Conservation (phyloP, 2,797 vertebrate species). For the Eupleurogrammus muticus region DNA sequence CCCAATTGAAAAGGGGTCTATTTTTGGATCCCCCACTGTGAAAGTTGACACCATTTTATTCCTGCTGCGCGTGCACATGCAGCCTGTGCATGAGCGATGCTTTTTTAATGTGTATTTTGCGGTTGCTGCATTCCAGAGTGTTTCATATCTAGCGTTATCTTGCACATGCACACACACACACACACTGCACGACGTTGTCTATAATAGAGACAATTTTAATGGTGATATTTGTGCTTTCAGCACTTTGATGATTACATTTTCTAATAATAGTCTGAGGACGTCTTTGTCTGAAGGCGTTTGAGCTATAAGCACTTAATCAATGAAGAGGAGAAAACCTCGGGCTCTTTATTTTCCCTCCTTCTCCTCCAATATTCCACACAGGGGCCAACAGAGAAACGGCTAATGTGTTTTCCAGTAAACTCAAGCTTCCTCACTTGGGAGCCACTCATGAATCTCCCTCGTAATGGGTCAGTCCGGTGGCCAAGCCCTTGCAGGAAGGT, state of each 20-base stretch:
- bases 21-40: conserved; percentile 81
- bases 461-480: conserved; percentile 71
- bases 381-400: conserved; percentile 64
- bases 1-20: conserved; percentile 78
- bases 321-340: conserved; percentile 49
- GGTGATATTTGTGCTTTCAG: conserved; percentile 46
- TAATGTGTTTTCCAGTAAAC: conserved; percentile 76
- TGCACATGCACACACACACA: conserved; percentile 3
- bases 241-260: conserved; percentile 50
- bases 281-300: conserved; percentile 54
- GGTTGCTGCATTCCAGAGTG: conserved; percentile 33
- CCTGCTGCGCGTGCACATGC: conserved; percentile 52
- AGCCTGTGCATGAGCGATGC: conserved; percentile 43
- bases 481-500: conserved; percentile 77
- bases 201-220: conserved; percentile 51
- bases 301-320: conserved; percentile 51
- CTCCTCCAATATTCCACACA: conserved; percentile 63
- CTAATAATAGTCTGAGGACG: conserved; percentile 53
- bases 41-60: conserved; percentile 84
- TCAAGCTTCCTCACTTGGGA: conserved; percentile 54
- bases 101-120: conserved; percentile 45
- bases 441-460: conserved; percentile 65
- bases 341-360: conserved; percentile 34
- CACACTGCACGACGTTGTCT: conserved; percentile 18
- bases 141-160: conserved; percentile 15